A percentile compares a stretch with the other conserved stretches of the same genome.
Evolutionary conservation across 2,797 vertebrate species (phyloP).

Genomic region (Halcyon smyrnensis): DNA sequence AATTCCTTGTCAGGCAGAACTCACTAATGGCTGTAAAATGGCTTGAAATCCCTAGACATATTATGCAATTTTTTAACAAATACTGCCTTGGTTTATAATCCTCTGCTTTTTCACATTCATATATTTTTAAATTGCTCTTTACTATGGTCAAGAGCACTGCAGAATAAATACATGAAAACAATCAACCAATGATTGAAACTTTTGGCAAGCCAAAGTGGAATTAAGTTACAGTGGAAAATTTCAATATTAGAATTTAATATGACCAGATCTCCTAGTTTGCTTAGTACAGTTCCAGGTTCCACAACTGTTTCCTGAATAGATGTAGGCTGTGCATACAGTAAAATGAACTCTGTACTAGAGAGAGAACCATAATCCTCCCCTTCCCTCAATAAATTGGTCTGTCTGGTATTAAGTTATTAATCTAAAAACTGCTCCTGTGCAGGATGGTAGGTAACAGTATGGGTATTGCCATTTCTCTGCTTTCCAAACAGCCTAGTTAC

Average conservation of each 20-base stretch:
- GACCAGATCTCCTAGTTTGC: conserved; percentile 58
- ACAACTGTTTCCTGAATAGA: conserved; percentile 57
- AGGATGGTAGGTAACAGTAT: neutral
- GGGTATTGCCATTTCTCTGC: neutral
- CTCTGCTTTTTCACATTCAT: neutral
- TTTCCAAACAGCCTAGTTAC: neutral
- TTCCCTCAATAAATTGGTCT: neutral
- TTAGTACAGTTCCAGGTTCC: conserved; percentile 57
- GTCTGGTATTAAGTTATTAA: neutral
- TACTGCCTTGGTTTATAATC: neutral
- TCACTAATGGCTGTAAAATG: neutral
- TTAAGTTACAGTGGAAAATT: conserved; percentile 73
- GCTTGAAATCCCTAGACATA: neutral
- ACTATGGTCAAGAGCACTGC: neutral
- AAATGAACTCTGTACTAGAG: neutral
- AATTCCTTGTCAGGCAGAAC: neutral
- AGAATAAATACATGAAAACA: conserved; percentile 13
- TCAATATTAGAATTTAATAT: conserved; percentile 58
- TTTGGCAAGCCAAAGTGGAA: conserved; percentile 68
- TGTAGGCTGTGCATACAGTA: neutral
- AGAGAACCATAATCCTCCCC: neutral
- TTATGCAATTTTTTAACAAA: neutral
- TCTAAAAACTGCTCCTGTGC: neutral
- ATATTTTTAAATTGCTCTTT: neutral
- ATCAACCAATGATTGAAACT: conserved; percentile 46